phyloP scores from a whole-genome alignment of 2,888 invertebrate species.

The Thereva unica region DNA sequence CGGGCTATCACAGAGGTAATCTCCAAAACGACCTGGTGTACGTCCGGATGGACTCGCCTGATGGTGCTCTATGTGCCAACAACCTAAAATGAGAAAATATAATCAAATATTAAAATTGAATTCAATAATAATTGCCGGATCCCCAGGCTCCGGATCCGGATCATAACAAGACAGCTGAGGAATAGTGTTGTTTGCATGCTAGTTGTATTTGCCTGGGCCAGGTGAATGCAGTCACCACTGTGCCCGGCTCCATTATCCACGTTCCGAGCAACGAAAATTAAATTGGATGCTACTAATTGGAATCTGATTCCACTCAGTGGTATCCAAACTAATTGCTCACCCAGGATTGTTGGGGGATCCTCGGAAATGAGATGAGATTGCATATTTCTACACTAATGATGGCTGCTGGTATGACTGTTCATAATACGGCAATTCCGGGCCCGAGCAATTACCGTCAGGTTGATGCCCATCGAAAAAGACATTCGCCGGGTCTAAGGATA shows the following conservation, averaged over 20 bases:
- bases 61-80: conserved; percentile 67
- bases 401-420: not conserved
- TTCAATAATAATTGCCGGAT: conserved; percentile 37
- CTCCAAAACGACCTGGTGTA: conserved; percentile 73
- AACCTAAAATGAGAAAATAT: conserved; percentile 56
- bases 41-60: conserved; percentile 63
- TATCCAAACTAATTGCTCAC: conserved; percentile 33
- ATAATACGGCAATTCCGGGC: conserved; percentile 8
- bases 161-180: conserved; percentile 6
- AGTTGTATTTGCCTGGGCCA: conserved; percentile 26
- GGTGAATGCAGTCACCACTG: conserved; percentile 17
- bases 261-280: conserved; percentile 1
- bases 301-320: conserved; percentile 36
- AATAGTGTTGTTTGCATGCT: conserved; percentile 6
- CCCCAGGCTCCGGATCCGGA: conserved; percentile 8
- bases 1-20: conserved; percentile 87
- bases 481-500: not conserved
- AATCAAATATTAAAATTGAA: conserved; percentile 35
- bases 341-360: conserved; percentile 19
- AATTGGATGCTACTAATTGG: conserved; percentile 36
- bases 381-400: conserved; percentile 7
- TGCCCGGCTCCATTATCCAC: too few relatives aligned
- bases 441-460: conserved; percentile 20
- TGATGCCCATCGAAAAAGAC: conserved; percentile 1
- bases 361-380: conserved; percentile 3